Base-by-base conservation (phyloP, 37 sponge, comb jelly and placozoan species). In the Eunapius fragilis region DNA sequence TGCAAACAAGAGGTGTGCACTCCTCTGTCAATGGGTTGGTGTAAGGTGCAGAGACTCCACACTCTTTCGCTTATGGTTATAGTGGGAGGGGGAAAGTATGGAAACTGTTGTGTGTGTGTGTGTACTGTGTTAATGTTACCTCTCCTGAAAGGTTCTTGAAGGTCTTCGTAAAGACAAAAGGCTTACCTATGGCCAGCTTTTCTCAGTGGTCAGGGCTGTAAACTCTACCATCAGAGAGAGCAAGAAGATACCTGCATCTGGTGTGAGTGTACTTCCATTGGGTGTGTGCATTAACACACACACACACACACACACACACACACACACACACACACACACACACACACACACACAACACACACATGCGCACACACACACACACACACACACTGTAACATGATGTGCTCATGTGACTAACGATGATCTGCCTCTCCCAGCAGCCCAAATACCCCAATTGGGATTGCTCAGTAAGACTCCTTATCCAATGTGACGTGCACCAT, bases 151-250 rank as follows among this genome's bases (percentile, higher is more conserved):
- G 85, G 37, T 85, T 13, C 50, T 84, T 17, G 58, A 37, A 17
- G 32, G 68, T 12, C 50, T 78, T 24, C 71, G 77, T 2, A 31
- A 77, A n/a, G 90, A 84, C 32, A 48, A 34, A 14, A 26, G 36
- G 6, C 86, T 90, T 0, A 71, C 70, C 27, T 90, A 90, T 70
- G 91, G 91, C 2, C 86, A 81, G 69, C 28, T 90, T 1, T 81
- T 70, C 31, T 41, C 27, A 14, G 86, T 86, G 31, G 86, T 90
- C n/a, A 85, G 69, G 25, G 86, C 85, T 7, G 91, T 90, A 22
- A 90, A 86, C 75, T 78, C 82, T 27, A 70, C 75, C 35, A 85
- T 90, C 31, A 36, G 91, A 38, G 26, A 31, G 24, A 77, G 37
- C 36, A 85, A 82, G 38, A 84, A 76, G 69, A 19, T 25, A 41